A percentile compares a stretch with the other conserved stretches of the same genome.
phyloP scores from a whole-genome alignment of 2,113 vertebrate species.

The Dromaius novaehollandiae region DNA sequence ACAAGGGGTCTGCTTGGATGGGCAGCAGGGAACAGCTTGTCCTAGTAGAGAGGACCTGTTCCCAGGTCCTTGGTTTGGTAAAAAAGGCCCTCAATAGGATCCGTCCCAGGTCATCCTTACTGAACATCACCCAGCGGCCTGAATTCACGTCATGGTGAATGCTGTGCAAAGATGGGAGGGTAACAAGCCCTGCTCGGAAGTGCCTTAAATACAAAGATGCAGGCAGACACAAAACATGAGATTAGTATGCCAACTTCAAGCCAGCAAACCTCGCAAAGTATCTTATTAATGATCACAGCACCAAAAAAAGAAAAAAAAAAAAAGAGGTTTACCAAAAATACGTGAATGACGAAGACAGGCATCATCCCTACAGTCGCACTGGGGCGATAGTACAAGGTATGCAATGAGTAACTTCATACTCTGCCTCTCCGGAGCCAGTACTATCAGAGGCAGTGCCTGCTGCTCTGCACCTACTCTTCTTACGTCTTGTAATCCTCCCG shows the following conservation, averaged over 20 bases:
- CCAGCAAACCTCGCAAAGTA: background rate
- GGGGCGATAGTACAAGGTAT: background rate
- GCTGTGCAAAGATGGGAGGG: background rate
- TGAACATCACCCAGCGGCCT: background rate
- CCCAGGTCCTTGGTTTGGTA: background rate
- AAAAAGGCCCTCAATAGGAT: background rate
- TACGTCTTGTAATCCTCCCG: background rate
- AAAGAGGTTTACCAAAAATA: background rate
- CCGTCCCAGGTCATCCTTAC: background rate
- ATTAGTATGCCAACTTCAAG: background rate
- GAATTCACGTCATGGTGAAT: background rate
- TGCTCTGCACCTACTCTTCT: background rate
- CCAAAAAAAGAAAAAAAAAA: background rate
- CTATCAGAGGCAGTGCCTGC: background rate
- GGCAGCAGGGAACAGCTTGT: background rate
- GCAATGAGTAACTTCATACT: conserved; percentile 1
- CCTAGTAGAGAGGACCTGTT: background rate
- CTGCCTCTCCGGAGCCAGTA: background rate
- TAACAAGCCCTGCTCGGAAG: background rate
- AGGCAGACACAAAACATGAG: background rate
- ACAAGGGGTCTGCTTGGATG: background rate
- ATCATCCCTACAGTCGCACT: background rate
- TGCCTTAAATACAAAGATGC: background rate
- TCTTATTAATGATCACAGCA: background rate
- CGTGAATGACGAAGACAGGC: fast-evolving